Percentiles rank a stretch among this genome's conserved stretches.
phyloP scores from a whole-genome alignment of 2,113 vertebrate species.

The Pteropus alecto region DNA sequence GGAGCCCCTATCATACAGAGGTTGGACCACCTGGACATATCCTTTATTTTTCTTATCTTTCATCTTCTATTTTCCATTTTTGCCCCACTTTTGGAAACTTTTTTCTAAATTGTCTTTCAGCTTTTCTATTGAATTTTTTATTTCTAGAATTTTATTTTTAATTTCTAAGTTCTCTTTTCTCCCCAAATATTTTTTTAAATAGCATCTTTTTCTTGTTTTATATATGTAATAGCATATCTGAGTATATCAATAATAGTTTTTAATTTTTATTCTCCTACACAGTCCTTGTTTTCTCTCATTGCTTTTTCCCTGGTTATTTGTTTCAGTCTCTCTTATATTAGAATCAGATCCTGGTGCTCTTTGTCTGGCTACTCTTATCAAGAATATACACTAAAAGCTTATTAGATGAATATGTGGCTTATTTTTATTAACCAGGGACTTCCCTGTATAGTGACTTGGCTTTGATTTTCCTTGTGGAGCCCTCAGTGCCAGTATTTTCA shows the following conservation, averaged over 20 bases:
- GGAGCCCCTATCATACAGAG: not conserved
- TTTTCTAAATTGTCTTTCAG: not conserved
- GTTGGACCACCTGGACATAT: fast-evolving
- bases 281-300: not conserved
- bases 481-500: not conserved
- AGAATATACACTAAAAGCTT: not conserved
- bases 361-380: not conserved
- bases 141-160: constrained; percentile 15
- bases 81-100: not conserved
- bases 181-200: not conserved
- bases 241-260: not conserved
- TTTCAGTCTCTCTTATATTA: not conserved
- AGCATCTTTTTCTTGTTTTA: not conserved
- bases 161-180: not conserved
- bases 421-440: not conserved
- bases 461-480: not conserved
- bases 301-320: not conserved
- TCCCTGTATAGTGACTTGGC: not conserved
- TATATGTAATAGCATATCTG: not conserved
- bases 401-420: not conserved
- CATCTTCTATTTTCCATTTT: not conserved
- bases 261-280: not conserved
- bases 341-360: not conserved
- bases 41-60: not conserved
- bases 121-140: not conserved